Evolutionary conservation across 2,113 vertebrate genomes (phyloP).

Genomic region (Formicarius rufipectus): DNA sequence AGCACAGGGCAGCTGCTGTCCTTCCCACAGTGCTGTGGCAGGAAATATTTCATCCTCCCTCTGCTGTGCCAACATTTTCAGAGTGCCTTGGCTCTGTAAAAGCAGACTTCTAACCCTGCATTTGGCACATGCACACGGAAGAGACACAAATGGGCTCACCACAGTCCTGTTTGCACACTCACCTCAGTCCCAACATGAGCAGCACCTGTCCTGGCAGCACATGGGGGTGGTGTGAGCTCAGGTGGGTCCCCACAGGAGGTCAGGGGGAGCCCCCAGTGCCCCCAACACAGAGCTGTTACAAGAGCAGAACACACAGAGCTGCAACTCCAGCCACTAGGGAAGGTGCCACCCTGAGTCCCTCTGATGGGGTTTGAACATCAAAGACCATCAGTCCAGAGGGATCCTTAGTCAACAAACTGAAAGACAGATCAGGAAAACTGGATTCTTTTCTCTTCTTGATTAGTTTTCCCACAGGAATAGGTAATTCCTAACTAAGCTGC

Average conservation of each 20-base stretch:
- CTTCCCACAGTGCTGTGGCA: not conserved
- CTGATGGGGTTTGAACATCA: rapidly evolving
- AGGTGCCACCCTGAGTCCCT: not conserved
- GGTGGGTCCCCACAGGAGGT: not conserved
- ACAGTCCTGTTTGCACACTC: not conserved
- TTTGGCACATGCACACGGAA: not conserved
- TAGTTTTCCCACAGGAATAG: not conserved
- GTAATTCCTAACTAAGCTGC: not conserved
- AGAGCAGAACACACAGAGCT: rapidly evolving
- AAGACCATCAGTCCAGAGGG: not conserved
- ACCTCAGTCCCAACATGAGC: rapidly evolving
- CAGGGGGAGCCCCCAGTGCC: not conserved
- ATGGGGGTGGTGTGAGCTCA: not conserved
- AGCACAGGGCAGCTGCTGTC: not conserved
- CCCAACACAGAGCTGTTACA: not conserved
- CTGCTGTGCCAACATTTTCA: slow-evolving; percentile 9
- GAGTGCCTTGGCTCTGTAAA: not conserved
- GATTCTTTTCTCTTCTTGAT: not conserved
- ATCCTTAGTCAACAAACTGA: not conserved
- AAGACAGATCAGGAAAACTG: not conserved
- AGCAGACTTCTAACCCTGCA: not conserved
- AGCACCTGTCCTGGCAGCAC: not conserved
- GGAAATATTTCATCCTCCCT: not conserved
- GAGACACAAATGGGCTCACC: not conserved
- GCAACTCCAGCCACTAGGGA: too few species aligned